phyloP scores from a whole-genome alignment of 2,797 vertebrate genomes.

The Geotrypetes seraphini region DNA sequence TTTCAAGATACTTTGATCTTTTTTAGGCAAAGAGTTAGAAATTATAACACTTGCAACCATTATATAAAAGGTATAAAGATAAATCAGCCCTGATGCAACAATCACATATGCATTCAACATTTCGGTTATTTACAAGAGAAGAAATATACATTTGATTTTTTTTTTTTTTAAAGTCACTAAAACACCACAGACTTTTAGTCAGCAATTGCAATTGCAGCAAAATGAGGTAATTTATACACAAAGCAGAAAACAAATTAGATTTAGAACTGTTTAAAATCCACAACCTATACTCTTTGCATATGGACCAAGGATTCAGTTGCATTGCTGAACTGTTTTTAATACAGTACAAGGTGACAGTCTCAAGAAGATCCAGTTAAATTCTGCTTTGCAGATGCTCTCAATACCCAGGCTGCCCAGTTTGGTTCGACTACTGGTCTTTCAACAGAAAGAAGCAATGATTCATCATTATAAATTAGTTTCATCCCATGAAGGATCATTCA shows the following conservation, averaged over 20 bases:
- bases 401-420: conserved; percentile 25
- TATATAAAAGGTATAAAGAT: conserved; percentile 1
- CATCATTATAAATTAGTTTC: conserved; percentile 86
- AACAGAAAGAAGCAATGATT: conserved; percentile 7
- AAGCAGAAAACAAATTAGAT: conserved; percentile 28
- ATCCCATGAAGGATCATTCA: conserved; percentile 94
- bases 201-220: conserved; percentile 42
- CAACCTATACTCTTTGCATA: conserved; percentile 16
- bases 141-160: conserved; percentile 28
- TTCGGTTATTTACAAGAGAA: conserved; percentile 68
- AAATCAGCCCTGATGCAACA: conserved; percentile 23
- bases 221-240: conserved; percentile 52
- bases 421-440: conserved; percentile 39
- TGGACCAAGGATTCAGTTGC: no score
- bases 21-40: conserved; percentile 12
- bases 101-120: conserved; percentile 32
- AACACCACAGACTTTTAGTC: conserved; percentile 40
- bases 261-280: conserved; percentile 27
- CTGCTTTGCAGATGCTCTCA: conserved; percentile 39
- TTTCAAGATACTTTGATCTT: background rate
- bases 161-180: conserved; percentile 36
- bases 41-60: conserved; percentile 6
- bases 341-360: conserved; percentile 18
- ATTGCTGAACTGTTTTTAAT: conserved; percentile 29
- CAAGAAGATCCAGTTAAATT: conserved; percentile 43